Percentiles rank a stretch among this genome's conserved stretches.
phyloP scores from a whole-genome alignment of 2,113 vertebrate genomes.

The Phainopepla nitens region DNA sequence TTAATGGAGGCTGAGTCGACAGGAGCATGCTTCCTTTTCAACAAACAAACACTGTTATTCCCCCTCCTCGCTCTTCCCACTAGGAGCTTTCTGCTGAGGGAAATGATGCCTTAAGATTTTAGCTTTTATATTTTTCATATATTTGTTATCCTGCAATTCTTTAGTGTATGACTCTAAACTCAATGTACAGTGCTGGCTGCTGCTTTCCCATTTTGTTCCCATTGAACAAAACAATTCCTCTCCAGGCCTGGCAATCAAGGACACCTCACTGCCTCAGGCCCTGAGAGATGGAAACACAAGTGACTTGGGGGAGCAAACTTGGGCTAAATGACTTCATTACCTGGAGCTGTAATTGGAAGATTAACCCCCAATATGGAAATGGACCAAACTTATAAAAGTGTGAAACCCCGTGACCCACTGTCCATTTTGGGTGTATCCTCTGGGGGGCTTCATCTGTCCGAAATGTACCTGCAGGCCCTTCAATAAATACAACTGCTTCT shows the following conservation, averaged over 20 bases:
- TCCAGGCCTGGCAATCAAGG: background rate
- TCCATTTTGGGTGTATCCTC: background rate
- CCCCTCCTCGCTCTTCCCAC: background rate
- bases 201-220: background rate
- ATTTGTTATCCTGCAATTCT: background rate
- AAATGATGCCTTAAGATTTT: background rate
- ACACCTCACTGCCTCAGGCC: background rate
- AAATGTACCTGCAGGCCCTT: background rate
- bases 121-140: background rate
- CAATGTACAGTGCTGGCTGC: background rate
- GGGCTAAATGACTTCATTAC: background rate
- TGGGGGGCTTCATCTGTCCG: accelerated
- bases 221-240: background rate
- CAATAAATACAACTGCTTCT: background rate
- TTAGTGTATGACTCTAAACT: accelerated
- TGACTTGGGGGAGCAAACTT: background rate
- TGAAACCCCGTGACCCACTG: accelerated
- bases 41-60: slow-evolving; percentile 2
- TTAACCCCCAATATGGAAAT: background rate
- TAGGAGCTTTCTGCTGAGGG: background rate
- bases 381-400: background rate
- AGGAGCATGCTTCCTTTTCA: background rate
- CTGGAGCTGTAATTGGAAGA: background rate
- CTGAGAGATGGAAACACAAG: background rate
- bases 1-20: slow-evolving; percentile 29